Percentiles rank a stretch among this genome's conserved stretches.
These are phyloP conservation scores for Enteromius fasciolatus DNA, from an alignment of 2,797 vertebrate genomes.

Conservation along the genomic window DNA sequence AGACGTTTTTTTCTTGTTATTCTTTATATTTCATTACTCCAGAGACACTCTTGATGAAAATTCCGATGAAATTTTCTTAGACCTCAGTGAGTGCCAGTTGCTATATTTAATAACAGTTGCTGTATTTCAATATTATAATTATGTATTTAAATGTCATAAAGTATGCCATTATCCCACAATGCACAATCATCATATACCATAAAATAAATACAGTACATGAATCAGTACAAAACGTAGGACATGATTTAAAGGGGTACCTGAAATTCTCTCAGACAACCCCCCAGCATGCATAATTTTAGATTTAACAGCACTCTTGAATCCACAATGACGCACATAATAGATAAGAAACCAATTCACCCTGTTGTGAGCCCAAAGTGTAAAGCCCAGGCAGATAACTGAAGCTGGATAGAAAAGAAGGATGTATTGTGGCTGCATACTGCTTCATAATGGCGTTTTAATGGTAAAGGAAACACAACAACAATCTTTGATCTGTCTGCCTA, in stretches of 20 bases:
- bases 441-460: constrained; percentile 14
- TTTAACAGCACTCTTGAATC: constrained; percentile 21
- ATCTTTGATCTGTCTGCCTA: constrained; percentile 21
- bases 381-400: constrained; percentile 20
- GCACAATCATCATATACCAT: neutral
- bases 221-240: neutral
- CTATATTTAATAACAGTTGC: too few species aligned
- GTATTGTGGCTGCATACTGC: neutral
- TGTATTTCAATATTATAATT: constrained; percentile 7
- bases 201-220: neutral
- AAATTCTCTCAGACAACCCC: constrained; percentile 1
- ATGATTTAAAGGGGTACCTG: neutral
- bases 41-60: neutral
- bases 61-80: neutral
- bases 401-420: constrained; percentile 9
- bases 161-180: neutral
- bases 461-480: neutral
- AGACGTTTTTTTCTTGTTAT: neutral
- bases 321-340: constrained; percentile 11
- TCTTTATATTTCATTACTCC: neutral
- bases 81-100: too few species aligned
- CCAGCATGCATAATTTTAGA: neutral
- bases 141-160: neutral
- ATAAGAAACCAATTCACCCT: constrained; percentile 36
- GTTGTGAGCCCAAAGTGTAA: constrained; percentile 39